Conservation (phyloP, 2,888 invertebrate genomes). For the Cryptus viduatorius region DNA sequence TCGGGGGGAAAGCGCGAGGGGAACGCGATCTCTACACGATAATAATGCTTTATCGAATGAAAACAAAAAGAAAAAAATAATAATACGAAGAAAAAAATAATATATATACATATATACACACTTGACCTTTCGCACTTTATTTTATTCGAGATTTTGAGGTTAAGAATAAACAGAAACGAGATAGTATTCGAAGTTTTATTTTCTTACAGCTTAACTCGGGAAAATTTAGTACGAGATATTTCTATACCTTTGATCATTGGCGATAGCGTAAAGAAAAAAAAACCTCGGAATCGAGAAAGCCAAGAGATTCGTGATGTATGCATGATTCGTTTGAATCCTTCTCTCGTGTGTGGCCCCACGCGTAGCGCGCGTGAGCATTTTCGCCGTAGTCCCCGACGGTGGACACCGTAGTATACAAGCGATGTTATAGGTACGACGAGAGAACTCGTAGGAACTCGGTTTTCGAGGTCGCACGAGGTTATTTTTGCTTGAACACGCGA, state of each 20-base stretch:
- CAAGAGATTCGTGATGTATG: conserved; percentile 10
- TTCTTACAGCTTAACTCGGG: not conserved
- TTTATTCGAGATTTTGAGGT: conserved; percentile 11
- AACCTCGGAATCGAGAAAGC: conserved; percentile 5
- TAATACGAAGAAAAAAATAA: not conserved
- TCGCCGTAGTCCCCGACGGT: conserved; percentile 31
- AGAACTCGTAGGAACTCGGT: conserved; percentile 66
- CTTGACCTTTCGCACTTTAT: conserved; percentile 43
- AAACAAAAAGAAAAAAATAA: conserved; percentile 35
- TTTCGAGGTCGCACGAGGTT: conserved; percentile 73
- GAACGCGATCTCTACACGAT: conserved; percentile 14
- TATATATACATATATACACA: conserved; percentile 31
- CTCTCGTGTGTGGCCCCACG: conserved; percentile 17
- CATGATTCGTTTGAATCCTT: conserved; percentile 9
- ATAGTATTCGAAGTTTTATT: not conserved
- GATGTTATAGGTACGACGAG: conserved; percentile 19
- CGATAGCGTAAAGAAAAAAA: not conserved
- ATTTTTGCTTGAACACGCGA: conserved; percentile 72
- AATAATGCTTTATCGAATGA: conserved; percentile 40
- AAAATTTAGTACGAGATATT: conserved; percentile 11
- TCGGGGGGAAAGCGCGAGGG: not conserved
- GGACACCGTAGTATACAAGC: conserved; percentile 1
- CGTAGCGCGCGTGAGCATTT: conserved; percentile 32
- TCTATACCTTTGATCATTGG: conserved; percentile 7
- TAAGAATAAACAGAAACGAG: not conserved